A percentile compares a stretch with the other conserved stretches of the same genome.
Conservation (phyloP, 2,888 invertebrate genomes). For the Lithophane semibrunnea region DNA sequence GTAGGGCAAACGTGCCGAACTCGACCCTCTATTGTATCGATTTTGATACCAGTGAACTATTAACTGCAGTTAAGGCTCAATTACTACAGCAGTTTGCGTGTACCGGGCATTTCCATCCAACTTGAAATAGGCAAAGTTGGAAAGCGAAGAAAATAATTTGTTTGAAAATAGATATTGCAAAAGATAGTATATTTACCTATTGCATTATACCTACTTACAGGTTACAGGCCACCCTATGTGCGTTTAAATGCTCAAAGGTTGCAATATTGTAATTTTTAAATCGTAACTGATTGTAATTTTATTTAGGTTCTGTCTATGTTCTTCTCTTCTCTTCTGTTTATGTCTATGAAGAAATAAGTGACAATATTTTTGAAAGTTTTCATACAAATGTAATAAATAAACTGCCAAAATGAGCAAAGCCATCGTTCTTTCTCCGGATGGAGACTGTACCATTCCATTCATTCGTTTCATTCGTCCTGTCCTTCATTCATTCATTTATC, state of each 20-base stretch:
- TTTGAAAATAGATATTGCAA: constrained; percentile 1
- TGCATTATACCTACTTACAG: neutral
- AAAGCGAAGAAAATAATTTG: constrained; percentile 11
- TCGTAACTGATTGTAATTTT: neutral
- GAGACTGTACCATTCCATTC: constrained; percentile 33
- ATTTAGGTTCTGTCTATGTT: neutral
- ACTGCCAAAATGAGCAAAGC: constrained; percentile 39
- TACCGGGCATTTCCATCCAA: constrained; percentile 31
- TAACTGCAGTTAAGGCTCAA: constrained; percentile 54
- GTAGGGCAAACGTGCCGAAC: constrained; percentile 2
- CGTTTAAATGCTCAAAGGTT: neutral
- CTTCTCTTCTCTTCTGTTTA: too few relatives aligned
- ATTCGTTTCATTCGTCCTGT: constrained; percentile 43
- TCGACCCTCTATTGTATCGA: constrained; percentile 37
- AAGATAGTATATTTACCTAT: neutral
- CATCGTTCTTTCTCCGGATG: constrained; percentile 21
- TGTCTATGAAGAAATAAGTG: neutral
- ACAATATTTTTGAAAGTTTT: neutral
- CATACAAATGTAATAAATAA: constrained; percentile 32
- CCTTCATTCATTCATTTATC: constrained; percentile 54
- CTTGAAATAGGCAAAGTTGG: constrained; percentile 42
- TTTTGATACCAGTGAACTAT: constrained; percentile 35
- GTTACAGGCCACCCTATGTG: neutral
- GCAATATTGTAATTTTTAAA: neutral
- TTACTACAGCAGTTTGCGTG: constrained; percentile 33